Evolutionary conservation across 1,140 invertebrate species (phyloP), one percentile per base, ranked within the genome.

Genomic region (Harlomillsia oculata): DNA sequence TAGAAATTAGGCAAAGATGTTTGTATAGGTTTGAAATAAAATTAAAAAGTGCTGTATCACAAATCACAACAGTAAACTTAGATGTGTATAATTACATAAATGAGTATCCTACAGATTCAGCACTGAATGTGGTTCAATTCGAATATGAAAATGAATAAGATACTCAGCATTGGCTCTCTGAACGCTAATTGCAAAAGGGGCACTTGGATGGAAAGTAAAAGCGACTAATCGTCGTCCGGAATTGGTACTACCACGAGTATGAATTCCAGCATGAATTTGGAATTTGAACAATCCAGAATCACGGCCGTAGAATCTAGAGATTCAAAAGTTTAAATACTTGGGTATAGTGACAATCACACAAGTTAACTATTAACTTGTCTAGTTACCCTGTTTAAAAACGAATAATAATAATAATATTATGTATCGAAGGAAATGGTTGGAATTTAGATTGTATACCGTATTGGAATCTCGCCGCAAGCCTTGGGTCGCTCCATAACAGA

Each of bases 181-280:
- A 18, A 97, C 90, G 67, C 90, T 96, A 51, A 97, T 91, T 8
- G 89, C 87, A 72, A 97, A 94, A 8, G 94, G 94, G 74, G 97
- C 91, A 30, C 82, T 88, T 0, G 93, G 94, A 75, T 97, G 94
- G 72, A 95, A 97, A n/a, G 89, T 95, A 71, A 96, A 97, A 8
- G 93, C 91, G n/a, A 96, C 92, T 1, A 97, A 76, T 62, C 90
- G 72, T 64, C 88, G 76, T 9, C 83, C 80, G 51, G 75, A 73
- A 52, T 76, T 75, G 9, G 77, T 77, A 25, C 70, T 71, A 61
- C 77, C 72, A 72, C 77, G 76, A 43, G 77, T 77, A 57, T 79
- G 67, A 39, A 84, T 76, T 55, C 91, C 84, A 16, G 87, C 84
- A 72, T 91, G 82, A 68, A 96, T 85, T 71, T 85, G 78, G 72